These are phyloP conservation scores for Chinchilla lanigera DNA, from an alignment of 2,113 vertebrate species.

Conservation along the genomic window DNA sequence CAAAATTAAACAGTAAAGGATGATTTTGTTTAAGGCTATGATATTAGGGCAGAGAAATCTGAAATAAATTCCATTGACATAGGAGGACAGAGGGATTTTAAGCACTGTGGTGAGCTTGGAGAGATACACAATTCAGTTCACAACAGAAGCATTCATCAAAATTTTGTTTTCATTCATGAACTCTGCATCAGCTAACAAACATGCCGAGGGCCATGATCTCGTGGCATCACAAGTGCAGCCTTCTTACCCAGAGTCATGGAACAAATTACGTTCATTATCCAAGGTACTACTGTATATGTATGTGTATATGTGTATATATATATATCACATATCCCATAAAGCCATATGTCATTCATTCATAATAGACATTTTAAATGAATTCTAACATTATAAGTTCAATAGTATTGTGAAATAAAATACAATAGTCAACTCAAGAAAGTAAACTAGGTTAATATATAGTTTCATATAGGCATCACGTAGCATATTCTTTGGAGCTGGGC, in stretches of 20 bases:
- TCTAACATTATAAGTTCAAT: not conserved
- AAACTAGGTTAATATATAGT: not conserved
- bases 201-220: too few species aligned
- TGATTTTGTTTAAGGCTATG: not conserved
- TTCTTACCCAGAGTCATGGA: too few species aligned
- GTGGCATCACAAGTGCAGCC: too few species aligned
- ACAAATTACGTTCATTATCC: too few species aligned
- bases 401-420: not conserved
- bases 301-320: fast-evolving
- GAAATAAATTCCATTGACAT: not conserved
- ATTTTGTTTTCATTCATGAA: too few species aligned
- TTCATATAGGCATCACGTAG: not conserved
- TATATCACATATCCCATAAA: fast-evolving
- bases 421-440: not conserved
- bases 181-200: too few species aligned
- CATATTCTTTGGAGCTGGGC: not conserved
- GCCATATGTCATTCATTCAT: not conserved
- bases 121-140: too few species aligned
- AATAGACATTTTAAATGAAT: not conserved
- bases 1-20: not conserved
- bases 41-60: not conserved
- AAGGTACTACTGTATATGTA: too few species aligned
- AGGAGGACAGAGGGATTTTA: not conserved
- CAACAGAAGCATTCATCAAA: too few species aligned
- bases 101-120: not conserved